These are phyloP conservation scores for Muraenolepis orangiensis DNA, from an alignment of 2,797 vertebrate species.

Conservation along the genomic window DNA sequence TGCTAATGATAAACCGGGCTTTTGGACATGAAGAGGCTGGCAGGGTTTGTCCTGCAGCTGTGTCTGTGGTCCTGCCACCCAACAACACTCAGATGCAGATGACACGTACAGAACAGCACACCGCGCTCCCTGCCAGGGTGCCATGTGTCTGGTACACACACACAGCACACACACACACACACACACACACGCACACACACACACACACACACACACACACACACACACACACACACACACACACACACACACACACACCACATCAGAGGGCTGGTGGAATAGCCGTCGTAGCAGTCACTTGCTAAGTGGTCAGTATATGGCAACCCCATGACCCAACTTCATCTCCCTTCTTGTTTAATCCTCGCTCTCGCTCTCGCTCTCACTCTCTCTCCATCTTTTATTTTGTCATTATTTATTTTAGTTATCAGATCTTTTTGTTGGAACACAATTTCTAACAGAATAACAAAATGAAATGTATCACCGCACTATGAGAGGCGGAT, in stretches of 20 bases:
- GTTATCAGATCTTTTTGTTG: no score
- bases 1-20: slow-evolving; percentile 35
- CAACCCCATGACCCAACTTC: slow-evolving; percentile 16
- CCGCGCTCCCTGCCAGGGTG: slow-evolving; percentile 26
- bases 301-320: slow-evolving; percentile 7
- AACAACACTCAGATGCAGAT: slow-evolving; percentile 9
- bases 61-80: slow-evolving; percentile 23
- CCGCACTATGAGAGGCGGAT: no score
- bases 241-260: slow-evolving; percentile 13
- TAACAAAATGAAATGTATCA: no score
- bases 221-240: no score
- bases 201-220: slow-evolving; percentile 7
- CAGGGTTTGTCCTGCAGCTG: slow-evolving; percentile 25
- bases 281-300: slow-evolving; percentile 12
- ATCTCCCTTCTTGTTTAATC: slow-evolving; percentile 10
- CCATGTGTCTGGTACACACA: slow-evolving; percentile 6
- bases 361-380: no score
- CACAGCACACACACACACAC: no score
- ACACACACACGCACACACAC: slow-evolving; percentile 7
- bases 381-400: no score
- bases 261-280: slow-evolving; percentile 13
- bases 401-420: no score
- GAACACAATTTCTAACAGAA: no score
- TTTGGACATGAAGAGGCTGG: slow-evolving; percentile 15
- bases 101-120: slow-evolving; percentile 26